A percentile compares a stretch with the other conserved stretches of the same genome.
These are phyloP conservation scores for Styela plicata DNA, from an alignment of 23 tunicate species.

Conservation along the genomic window DNA sequence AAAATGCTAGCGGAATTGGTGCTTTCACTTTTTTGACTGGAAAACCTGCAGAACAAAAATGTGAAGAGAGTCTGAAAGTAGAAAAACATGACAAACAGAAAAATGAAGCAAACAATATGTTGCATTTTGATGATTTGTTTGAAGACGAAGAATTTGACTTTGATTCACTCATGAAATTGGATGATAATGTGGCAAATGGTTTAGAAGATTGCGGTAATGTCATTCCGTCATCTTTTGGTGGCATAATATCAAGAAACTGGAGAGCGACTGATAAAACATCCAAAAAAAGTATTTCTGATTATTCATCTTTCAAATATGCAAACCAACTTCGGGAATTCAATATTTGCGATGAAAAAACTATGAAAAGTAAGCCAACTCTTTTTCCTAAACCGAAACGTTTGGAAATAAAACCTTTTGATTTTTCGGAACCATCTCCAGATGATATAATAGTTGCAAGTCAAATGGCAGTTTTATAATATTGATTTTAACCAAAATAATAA, in stretches of 20 bases:
- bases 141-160: conserved; percentile 4
- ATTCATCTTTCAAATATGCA: neutral
- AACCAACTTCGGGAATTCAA: neutral
- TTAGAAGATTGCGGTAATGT: too few species aligned
- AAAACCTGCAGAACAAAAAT: neutral
- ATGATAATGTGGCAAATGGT: neutral
- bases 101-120: neutral
- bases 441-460: conserved; percentile 13
- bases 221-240: conserved; percentile 1
- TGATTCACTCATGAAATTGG: neutral
- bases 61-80: neutral
- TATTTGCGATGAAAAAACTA: neutral
- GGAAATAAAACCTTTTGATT: conserved; percentile 14
- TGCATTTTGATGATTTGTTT: conserved; percentile 21
- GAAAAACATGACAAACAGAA: neutral
- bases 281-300: neutral
- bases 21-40: neutral
- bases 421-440: conserved; percentile 28
- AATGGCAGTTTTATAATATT: conserved; percentile 17
- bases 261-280: neutral
- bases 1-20: neutral
- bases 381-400: conserved; percentile 11
- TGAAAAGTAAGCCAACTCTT: neutral
- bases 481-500: too few species aligned
- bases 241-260: neutral